Evolutionary conservation across 2,888 invertebrate species (phyloP).

Genomic region (Diploptera punctata): DNA sequence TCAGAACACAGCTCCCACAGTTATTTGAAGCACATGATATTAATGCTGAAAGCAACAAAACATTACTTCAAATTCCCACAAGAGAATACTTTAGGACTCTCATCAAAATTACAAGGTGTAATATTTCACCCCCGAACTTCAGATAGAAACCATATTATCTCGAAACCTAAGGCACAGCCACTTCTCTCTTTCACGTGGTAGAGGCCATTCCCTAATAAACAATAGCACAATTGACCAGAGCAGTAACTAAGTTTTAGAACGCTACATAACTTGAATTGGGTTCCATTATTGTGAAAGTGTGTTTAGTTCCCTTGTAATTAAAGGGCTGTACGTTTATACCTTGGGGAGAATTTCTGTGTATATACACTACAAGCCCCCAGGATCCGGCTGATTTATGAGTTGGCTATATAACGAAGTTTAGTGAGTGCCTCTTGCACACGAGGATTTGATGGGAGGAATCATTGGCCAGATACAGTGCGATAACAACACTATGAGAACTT

Average conservation of each 20-base stretch:
- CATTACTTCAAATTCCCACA: background rate
- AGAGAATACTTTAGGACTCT: background rate
- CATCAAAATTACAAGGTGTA: background rate
- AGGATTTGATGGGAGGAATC: too few relatives aligned
- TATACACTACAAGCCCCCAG: background rate
- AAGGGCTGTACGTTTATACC: background rate
- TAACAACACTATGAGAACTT: too few relatives aligned
- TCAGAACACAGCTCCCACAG: too few relatives aligned
- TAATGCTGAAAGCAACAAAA: too few relatives aligned
- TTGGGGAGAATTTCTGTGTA: background rate
- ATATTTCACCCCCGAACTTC: conserved; percentile 1
- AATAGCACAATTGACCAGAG: conserved; percentile 4
- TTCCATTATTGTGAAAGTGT: background rate
- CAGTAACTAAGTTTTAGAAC: background rate
- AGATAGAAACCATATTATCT: conserved; percentile 18
- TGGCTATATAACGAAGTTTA: background rate
- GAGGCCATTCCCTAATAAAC: background rate
- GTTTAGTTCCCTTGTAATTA: background rate
- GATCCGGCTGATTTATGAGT: background rate
- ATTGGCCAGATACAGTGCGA: too few relatives aligned
- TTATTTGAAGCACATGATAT: too few relatives aligned
- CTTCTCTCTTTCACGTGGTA: background rate
- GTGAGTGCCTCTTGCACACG: too few relatives aligned
- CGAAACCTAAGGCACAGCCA: background rate
- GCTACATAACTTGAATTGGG: background rate